A percentile compares a stretch with the other conserved stretches of the same genome.
phyloP scores from a whole-genome alignment of 2,113 vertebrate genomes.

The Zosterops lateralis region DNA sequence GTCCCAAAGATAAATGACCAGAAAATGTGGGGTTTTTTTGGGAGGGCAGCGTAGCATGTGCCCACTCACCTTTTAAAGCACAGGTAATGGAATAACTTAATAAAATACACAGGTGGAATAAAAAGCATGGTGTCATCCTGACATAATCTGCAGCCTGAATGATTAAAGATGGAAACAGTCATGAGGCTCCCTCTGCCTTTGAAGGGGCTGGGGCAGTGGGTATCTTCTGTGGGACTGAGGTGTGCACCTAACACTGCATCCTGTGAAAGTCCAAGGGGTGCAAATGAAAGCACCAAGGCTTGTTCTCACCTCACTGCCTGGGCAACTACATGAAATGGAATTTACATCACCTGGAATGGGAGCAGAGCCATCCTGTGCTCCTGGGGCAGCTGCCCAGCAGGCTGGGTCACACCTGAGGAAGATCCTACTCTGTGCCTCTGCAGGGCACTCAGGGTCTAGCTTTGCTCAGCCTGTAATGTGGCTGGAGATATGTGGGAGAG shows the following conservation, averaged over 20 bases:
- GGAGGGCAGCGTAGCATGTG: neutral
- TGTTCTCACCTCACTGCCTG: accelerated
- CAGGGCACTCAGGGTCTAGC: neutral
- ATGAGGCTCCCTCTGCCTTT: neutral
- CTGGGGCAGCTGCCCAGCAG: neutral
- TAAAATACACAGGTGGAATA: neutral
- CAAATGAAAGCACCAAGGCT: neutral
- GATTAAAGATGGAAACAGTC: neutral
- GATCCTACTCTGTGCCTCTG: neutral
- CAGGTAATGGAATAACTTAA: neutral
- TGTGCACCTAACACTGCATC: accelerated
- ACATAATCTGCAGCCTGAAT: neutral
- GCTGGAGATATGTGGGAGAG: neutral
- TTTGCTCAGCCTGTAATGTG: neutral
- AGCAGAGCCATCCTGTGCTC: neutral
- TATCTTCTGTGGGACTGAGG: neutral
- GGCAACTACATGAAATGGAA: neutral
- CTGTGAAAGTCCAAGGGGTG: neutral
- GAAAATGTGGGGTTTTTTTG: neutral
- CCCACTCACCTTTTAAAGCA: neutral
- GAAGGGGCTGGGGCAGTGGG: neutral
- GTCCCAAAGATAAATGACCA: neutral
- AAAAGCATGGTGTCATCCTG: accelerated
- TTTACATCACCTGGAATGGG: neutral
- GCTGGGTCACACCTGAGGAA: neutral